Evolutionary conservation across 1,140 invertebrate species (phyloP).

Genomic region (Drosophila nannoptera): DNA sequence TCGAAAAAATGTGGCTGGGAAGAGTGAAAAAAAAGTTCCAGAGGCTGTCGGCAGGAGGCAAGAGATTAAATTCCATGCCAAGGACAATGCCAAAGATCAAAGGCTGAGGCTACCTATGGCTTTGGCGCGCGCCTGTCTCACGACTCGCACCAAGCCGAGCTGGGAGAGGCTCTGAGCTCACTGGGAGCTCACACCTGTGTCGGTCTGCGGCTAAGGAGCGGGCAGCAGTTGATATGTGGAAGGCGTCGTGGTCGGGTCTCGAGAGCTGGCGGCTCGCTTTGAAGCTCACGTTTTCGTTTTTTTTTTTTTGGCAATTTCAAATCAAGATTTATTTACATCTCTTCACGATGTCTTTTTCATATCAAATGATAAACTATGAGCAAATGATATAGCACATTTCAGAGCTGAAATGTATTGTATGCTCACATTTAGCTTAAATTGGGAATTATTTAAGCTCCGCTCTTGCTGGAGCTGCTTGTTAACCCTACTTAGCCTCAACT

Average conservation of each 20-base stretch:
- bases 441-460: no score
- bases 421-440: no score
- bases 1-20: constrained; percentile 3
- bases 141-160: constrained; percentile 10
- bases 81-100: constrained; percentile 67
- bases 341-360: neutral
- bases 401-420: neutral
- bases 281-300: constrained; percentile 2
- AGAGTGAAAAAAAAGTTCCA: constrained; percentile 12
- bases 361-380: neutral
- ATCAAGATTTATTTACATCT: constrained; percentile 1
- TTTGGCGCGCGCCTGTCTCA: constrained; percentile 23
- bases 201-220: neutral
- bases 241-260: neutral
- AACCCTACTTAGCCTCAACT: constrained; percentile 61
- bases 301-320: neutral
- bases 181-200: neutral
- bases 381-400: neutral
- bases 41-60: constrained; percentile 7
- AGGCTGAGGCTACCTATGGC: constrained; percentile 1
- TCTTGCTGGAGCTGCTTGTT: neutral
- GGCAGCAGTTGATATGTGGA: constrained; percentile 1
- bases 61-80: constrained; percentile 24
- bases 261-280: constrained; percentile 7
- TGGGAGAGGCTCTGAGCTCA: constrained; percentile 17